phyloP scores from a whole-genome alignment of 2,888 invertebrate species.

The Tetramorium bicarinatum region DNA sequence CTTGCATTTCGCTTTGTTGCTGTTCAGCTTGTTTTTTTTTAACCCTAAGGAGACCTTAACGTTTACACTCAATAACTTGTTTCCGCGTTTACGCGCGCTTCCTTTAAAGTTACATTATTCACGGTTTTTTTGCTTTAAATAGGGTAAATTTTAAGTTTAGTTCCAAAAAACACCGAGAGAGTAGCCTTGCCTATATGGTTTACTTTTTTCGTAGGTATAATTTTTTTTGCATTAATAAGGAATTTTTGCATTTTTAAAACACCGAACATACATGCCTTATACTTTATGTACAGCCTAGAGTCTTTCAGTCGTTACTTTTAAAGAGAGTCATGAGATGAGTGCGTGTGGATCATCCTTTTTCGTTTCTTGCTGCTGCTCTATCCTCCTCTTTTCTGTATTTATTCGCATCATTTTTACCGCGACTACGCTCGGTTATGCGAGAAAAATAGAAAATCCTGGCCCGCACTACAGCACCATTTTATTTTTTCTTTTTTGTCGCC shows the following conservation, averaged over 20 bases:
- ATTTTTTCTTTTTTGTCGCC: slow-evolving; percentile 30
- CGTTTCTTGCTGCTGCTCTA: slow-evolving; percentile 62
- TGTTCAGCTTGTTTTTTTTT: slow-evolving; percentile 76
- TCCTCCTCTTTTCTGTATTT: slow-evolving; percentile 53
- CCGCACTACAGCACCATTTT: slow-evolving; percentile 56
- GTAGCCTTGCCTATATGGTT: slow-evolving; percentile 83
- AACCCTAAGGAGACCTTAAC: slow-evolving; percentile 84
- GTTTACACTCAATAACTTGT: slow-evolving; percentile 84
- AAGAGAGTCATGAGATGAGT: slow-evolving; percentile 76
- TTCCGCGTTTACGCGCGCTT: slow-evolving; percentile 61
- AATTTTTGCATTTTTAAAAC: slow-evolving; percentile 83
- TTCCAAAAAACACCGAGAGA: slow-evolving; percentile 86
- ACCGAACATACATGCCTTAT: slow-evolving; percentile 86
- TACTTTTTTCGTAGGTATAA: slow-evolving; percentile 78
- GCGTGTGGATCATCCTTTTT: slow-evolving; percentile 73
- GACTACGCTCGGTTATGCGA: slow-evolving; percentile 54
- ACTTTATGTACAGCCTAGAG: slow-evolving; percentile 86
- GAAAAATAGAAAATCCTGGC: slow-evolving; percentile 62
- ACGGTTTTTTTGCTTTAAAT: slow-evolving; percentile 80
- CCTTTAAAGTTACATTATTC: slow-evolving; percentile 69
- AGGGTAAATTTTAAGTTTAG: slow-evolving; percentile 84
- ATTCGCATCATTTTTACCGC: slow-evolving; percentile 46
- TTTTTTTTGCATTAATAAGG: slow-evolving; percentile 81
- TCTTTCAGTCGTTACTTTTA: slow-evolving; percentile 84
- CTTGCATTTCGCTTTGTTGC: slow-evolving; percentile 75